Evolutionary conservation across 1,140 invertebrate species (phyloP), one percentile per base, ranked within the genome.

Genomic region (Cylas formicarius): DNA sequence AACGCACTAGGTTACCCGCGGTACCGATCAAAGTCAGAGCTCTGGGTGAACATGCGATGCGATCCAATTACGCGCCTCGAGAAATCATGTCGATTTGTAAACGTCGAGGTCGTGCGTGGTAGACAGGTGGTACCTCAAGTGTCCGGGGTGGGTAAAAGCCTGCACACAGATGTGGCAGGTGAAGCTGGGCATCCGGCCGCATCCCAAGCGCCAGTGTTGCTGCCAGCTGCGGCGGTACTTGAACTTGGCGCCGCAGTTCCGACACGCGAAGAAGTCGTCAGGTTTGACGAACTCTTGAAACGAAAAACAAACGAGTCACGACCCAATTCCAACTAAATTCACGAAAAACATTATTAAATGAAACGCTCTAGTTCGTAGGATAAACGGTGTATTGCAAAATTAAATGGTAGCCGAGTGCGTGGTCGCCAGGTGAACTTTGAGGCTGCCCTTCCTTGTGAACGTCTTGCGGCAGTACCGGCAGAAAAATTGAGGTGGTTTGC

Each of bases 161-260:
- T 45, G 44, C 4, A 38, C 23, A 18, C 26, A 67, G 41, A 68
- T 67, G 6, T 65, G 66, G 51, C 72, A 73, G 11, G 65, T 55
- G 47, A 70, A 72, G 59, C 65, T 68, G 2, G 72, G 71, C 35
- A 69, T 65, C 55, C 72, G 71, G 6, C 71, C 71, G 44, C 72
- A 74, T 47, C 72, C 72, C 38, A 70, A 72, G 0, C 66, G 67
- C 7, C 67, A 52, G 41, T 74, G 72, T 40, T 59, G 53, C 7
- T 35, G 27, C 42, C 75, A 63, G 21, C 70, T 72, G 42, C 68
- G 66, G 35, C 69, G 69, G 60, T 72, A 68, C 57, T 69, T 69
- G 61, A 72, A 74, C 46, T 67, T 66, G 59, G 73, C 73, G 23
- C 62, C 57, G 58, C 67, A 58, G 55, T 63, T 22, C 53, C 52